Base-by-base conservation (phyloP, 2,113 vertebrate species). In the Oncorhynchus mykiss region DNA sequence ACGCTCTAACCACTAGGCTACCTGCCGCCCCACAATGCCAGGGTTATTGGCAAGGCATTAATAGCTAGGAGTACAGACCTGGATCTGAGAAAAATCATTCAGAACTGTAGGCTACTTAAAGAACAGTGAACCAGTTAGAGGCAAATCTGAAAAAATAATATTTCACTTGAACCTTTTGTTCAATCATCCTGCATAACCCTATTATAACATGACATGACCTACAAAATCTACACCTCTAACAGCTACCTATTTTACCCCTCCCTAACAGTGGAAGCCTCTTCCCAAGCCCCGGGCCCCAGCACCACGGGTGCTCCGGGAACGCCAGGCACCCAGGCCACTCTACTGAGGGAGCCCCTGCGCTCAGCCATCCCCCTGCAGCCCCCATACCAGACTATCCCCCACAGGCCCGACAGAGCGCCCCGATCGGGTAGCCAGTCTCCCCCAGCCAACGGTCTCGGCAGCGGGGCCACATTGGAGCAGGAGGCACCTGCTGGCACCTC, bases 291-390 rank as follows among this genome's bases (percentile, higher is more conserved):
- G 48, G 82, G 75, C 1, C 48, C 31, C 27, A 34, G 29, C 13
- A 7, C 70, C 31, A 5, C 1, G 18, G 68, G 1, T 8, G 6
- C 77, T 60, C 74, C 84, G 3, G 77, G 27, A 25, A 65, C 71
- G 13, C 39, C 45, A 45, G 80, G 80, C 2, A 3, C 9, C 14
- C 73, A 68, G 73, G 92, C 91, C 22, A 81, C 83, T 34, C 90
- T 90, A 25, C 90, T 90, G 39, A 85, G 88, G 59, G 92, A 96
- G 69, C 93, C 89, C 0, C 86, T 92, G 59, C 91, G 80, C 54
- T 89, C 92, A 9, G 96, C 97, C 67, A 74, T 97, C 73, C 92
- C 93, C 34, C 88, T 97, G 68, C 94, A 95, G 34, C 95, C 94
- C 4, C 96, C 96, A 0, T 94, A 91, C 78, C 96, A 97, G 82